Percentiles rank a stretch among this genome's conserved stretches.
Evolutionary conservation across 2,113 vertebrate species (phyloP).

Genomic region (Cnemophilus loriae): DNA sequence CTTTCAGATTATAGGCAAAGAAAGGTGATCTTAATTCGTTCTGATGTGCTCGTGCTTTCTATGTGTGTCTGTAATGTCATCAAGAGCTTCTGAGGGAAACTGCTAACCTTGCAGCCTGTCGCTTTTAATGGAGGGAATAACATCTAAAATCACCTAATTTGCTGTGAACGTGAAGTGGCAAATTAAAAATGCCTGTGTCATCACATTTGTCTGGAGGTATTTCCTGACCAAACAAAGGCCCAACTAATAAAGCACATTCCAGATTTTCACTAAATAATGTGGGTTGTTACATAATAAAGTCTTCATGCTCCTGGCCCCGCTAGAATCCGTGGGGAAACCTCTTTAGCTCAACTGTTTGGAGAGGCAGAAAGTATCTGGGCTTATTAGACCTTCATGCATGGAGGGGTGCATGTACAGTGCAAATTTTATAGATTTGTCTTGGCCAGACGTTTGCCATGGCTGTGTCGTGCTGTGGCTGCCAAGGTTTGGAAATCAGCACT

Average conservation of each 20-base stretch:
- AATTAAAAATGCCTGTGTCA: constrained; percentile 64
- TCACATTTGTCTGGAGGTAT: constrained; percentile 59
- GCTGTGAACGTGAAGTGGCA: constrained; percentile 34
- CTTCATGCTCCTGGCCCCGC: neutral
- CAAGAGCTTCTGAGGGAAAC: constrained; percentile 58
- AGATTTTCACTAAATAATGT: constrained; percentile 43
- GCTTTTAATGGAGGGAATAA: constrained; percentile 23
- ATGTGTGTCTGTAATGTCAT: constrained; percentile 40
- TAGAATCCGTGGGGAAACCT: neutral
- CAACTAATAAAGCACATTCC: constrained; percentile 30
- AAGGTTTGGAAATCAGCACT: neutral
- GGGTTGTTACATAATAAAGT: constrained; percentile 49
- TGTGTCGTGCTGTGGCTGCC: neutral
- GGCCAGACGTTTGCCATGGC: constrained; percentile 1
- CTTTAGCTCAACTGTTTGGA: neutral
- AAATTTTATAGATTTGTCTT: constrained; percentile 61
- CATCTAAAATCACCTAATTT: constrained; percentile 51
- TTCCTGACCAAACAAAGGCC: constrained; percentile 56
- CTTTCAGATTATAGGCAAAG: constrained; percentile 43
- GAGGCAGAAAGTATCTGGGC: constrained; percentile 12
- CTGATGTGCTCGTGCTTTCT: constrained; percentile 59
- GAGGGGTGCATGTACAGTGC: neutral
- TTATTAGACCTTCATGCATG: constrained; percentile 1
- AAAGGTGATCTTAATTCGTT: constrained; percentile 54
- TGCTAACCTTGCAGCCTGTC: constrained; percentile 63